These are phyloP conservation scores for Sialia sialis DNA, from an alignment of 2,113 vertebrate species.

Conservation along the genomic window DNA sequence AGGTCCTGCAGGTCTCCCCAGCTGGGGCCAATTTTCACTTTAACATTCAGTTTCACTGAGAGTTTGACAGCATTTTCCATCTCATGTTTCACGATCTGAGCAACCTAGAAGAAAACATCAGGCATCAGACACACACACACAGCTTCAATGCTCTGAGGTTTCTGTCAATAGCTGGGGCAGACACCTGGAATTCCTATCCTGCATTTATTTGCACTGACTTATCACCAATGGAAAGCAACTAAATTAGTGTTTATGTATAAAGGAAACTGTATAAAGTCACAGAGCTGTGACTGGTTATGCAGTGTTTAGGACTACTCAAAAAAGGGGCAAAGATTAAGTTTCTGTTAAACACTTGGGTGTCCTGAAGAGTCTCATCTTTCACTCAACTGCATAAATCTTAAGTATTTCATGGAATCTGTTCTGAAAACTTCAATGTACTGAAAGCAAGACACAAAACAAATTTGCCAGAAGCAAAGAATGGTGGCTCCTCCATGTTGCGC, in stretches of 20 bases:
- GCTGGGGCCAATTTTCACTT: constrained; percentile 88
- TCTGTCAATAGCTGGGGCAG: not conserved
- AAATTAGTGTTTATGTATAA: not conserved
- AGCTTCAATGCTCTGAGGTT: not conserved
- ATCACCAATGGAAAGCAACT: not conserved
- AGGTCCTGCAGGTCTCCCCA: constrained; percentile 92
- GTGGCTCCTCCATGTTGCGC: not conserved
- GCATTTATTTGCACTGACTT: not conserved
- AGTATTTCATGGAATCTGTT: not conserved
- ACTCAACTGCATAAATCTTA: not conserved
- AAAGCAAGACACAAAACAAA: not conserved
- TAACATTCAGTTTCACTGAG: constrained; percentile 86
- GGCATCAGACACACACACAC: not conserved
- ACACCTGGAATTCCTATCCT: not conserved
- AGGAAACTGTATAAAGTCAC: not conserved
- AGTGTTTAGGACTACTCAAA: not conserved
- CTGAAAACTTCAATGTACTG: not conserved
- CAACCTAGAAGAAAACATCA: constrained; percentile 75
- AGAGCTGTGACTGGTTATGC: not conserved
- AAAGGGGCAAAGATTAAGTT: not conserved
- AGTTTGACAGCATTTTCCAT: constrained; percentile 91
- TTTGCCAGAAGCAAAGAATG: not conserved
- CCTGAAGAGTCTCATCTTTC: not conserved
- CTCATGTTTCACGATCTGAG: constrained; percentile 92
- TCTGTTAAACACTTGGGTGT: not conserved